A percentile compares a stretch with the other conserved stretches of the same genome.
Evolutionary conservation across 2,797 vertebrate genomes (phyloP).

Genomic region (Channa striata): DNA sequence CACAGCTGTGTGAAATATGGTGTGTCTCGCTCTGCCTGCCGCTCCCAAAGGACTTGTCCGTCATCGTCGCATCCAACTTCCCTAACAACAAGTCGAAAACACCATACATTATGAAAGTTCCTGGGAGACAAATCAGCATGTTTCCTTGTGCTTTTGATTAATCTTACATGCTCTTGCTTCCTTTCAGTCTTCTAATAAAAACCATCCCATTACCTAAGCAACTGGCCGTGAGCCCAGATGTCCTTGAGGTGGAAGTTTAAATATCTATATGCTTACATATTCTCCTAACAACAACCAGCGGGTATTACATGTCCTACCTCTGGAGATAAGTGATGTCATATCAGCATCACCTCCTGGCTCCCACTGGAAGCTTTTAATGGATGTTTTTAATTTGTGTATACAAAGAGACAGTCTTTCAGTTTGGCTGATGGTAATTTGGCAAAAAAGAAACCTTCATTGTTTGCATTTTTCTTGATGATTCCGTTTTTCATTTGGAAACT

Average conservation of each 20-base stretch:
- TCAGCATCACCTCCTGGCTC: conserved; percentile 4
- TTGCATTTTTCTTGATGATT: conserved; percentile 13
- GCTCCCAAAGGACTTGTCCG: conserved; percentile 53
- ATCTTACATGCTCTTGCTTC: conserved; percentile 51
- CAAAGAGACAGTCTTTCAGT: conserved; percentile 10
- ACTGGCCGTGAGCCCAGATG: conserved; percentile 63
- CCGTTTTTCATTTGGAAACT: conserved; percentile 4
- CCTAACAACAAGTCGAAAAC: conserved; percentile 44
- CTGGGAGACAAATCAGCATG: not conserved
- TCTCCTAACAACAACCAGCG: conserved; percentile 58
- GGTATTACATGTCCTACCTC: conserved; percentile 51
- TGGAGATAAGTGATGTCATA: conserved; percentile 59
- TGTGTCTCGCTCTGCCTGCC: conserved; percentile 44
- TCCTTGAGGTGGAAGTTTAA: conserved; percentile 63
- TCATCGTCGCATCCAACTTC: conserved; percentile 55
- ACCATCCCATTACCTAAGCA: conserved; percentile 67
- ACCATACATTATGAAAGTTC: conserved; percentile 26
- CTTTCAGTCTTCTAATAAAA: conserved; percentile 60
- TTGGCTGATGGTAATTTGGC: conserved; percentile 24
- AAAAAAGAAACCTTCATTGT: conserved; percentile 16
- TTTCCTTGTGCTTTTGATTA: conserved; percentile 36
- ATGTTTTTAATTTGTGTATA: conserved; percentile 34
- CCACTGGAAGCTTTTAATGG: conserved; percentile 5
- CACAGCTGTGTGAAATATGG: conserved; percentile 71
- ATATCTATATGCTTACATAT: conserved; percentile 68